Evolutionary conservation across 2,888 invertebrate genomes (phyloP).

Genomic region (Watsonalla cultraria): DNA sequence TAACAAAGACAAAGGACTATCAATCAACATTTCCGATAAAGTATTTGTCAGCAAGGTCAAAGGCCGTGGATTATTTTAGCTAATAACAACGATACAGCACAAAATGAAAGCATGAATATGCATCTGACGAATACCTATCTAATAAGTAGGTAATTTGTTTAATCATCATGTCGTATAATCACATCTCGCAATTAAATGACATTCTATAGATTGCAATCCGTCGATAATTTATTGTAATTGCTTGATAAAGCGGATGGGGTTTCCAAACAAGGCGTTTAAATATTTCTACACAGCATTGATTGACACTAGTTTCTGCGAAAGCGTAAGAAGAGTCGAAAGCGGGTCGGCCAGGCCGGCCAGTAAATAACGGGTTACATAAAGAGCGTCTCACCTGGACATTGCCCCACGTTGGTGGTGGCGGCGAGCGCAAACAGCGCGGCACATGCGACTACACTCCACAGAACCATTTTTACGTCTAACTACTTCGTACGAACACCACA

Average conservation of each 20-base stretch:
- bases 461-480: conserved; percentile 50
- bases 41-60: background rate
- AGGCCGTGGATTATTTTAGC: background rate
- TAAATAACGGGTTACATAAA: conserved; percentile 39
- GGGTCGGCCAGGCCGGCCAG: conserved; percentile 30
- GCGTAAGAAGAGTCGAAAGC: conserved; percentile 43
- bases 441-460: conserved; percentile 46
- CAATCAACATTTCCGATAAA: background rate
- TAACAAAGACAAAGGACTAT: background rate
- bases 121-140: too few relatives aligned
- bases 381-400: conserved; percentile 55
- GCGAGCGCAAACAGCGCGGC: conserved; percentile 38
- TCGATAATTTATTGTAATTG: too few relatives aligned
- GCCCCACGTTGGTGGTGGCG: conserved; percentile 50
- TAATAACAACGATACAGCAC: too few relatives aligned
- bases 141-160: too few relatives aligned
- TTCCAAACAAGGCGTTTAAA: background rate
- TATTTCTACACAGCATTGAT: background rate
- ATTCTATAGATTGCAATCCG: too few relatives aligned
- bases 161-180: too few relatives aligned
- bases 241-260: background rate
- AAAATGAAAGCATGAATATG: too few relatives aligned
- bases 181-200: too few relatives aligned
- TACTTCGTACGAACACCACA: background rate
- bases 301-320: conserved; percentile 12